Conservation (phyloP, 2,888 invertebrate species). For the Carabus problematicus region DNA sequence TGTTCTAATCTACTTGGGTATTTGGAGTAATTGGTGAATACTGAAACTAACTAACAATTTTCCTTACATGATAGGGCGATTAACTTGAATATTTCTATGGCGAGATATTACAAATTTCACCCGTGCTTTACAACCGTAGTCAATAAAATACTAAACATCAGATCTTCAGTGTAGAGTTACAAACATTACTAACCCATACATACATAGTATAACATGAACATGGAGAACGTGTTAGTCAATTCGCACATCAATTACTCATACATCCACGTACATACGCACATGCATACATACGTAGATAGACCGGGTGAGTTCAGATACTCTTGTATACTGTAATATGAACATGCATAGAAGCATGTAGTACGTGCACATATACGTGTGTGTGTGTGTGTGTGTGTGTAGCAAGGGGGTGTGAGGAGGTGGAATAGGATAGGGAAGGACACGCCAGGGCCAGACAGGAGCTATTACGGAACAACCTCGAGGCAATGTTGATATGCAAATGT, state of each 20-base stretch:
- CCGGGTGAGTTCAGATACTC: conserved; percentile 7
- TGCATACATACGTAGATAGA: neutral
- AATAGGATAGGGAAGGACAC: conserved; percentile 18
- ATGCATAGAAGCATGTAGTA: conserved; percentile 12
- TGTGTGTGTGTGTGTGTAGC: neutral
- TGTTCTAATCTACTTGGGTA: conserved; percentile 29
- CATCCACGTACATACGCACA: neutral
- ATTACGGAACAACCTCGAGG: conserved; percentile 46
- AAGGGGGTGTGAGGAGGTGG: conserved; percentile 20
- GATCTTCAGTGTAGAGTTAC: too few relatives aligned
- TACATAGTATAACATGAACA: too few relatives aligned
- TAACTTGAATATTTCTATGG: too few relatives aligned
- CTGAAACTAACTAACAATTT: neutral
- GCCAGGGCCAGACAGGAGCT: conserved; percentile 39
- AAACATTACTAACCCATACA: too few relatives aligned
- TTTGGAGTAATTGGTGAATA: conserved; percentile 27
- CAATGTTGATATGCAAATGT: conserved; percentile 51
- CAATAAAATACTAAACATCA: too few relatives aligned
- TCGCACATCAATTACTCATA: neutral
- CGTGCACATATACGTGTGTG: neutral
- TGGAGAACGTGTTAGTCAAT: too few relatives aligned
- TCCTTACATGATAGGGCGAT: too few relatives aligned
- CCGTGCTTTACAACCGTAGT: too few relatives aligned
- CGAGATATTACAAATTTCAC: too few relatives aligned
- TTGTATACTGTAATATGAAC: conserved; percentile 14